A percentile compares a stretch with the other conserved stretches of the same genome.
These are phyloP conservation scores for Lycia hirtaria DNA, from an alignment of 2,888 invertebrate species.

Conservation along the genomic window DNA sequence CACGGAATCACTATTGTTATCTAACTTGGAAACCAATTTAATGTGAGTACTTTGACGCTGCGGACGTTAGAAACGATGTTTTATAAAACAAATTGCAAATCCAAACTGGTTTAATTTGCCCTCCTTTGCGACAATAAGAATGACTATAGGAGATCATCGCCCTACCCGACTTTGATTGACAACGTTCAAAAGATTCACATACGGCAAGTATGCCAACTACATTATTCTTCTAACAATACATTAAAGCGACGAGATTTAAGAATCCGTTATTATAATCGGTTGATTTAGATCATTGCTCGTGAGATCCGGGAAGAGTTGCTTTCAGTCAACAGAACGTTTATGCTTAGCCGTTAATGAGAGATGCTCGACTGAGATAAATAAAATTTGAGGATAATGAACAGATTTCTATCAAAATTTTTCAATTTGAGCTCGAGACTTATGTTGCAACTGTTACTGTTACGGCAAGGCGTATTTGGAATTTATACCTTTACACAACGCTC, in stretches of 20 bases:
- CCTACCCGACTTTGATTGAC: slow-evolving; percentile 58
- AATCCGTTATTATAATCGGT: slow-evolving; percentile 67
- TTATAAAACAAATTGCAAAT: slow-evolving; percentile 42
- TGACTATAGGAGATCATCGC: slow-evolving; percentile 57
- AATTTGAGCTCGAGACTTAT: slow-evolving; percentile 36
- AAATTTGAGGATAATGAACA: slow-evolving; percentile 46
- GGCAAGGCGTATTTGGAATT: too few species aligned
- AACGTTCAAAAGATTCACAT: slow-evolving; percentile 49
- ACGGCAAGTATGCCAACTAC: slow-evolving; percentile 35
- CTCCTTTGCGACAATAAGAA: slow-evolving; percentile 51
- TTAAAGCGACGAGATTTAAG: slow-evolving; percentile 35
- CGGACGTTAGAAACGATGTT: slow-evolving; percentile 24
- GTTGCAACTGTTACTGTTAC: slow-evolving; percentile 34
- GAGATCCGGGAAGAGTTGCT: slow-evolving; percentile 59
- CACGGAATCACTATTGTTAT: slow-evolving; percentile 39
- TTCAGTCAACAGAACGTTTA: slow-evolving; percentile 57
- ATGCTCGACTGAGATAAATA: slow-evolving; percentile 59
- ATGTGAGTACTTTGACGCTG: slow-evolving; percentile 25
- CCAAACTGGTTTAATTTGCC: slow-evolving; percentile 54
- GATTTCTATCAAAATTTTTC: slow-evolving; percentile 42
- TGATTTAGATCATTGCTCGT: slow-evolving; percentile 63
- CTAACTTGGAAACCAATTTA: slow-evolving; percentile 43
- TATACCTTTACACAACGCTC: too few species aligned
- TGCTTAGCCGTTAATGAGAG: slow-evolving; percentile 48
- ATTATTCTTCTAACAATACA: slow-evolving; percentile 43